phyloP scores from a whole-genome alignment of 2,888 invertebrate species.

The Orthosia gracilis region DNA sequence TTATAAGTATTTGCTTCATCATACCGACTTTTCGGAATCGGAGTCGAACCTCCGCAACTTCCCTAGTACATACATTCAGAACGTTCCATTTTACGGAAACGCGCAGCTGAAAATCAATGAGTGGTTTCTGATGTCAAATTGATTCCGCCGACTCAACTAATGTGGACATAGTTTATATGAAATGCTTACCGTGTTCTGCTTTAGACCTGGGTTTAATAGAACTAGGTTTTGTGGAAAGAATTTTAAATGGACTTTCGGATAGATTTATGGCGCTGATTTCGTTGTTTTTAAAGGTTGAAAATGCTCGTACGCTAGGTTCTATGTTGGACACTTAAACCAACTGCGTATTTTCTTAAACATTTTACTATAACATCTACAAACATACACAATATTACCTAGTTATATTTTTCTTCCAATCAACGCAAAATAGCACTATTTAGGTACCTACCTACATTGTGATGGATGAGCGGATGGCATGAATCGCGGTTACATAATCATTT shows the following conservation, averaged over 20 bases:
- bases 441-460: too few species aligned
- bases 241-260: constrained; percentile 14
- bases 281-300: background rate
- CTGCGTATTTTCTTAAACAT: background rate
- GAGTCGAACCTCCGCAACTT: too few species aligned
- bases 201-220: constrained; percentile 13
- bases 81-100: constrained; percentile 46
- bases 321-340: background rate
- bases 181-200: constrained; percentile 42
- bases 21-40: too few species aligned
- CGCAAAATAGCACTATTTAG: too few species aligned
- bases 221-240: constrained; percentile 8
- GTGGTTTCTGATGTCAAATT: constrained; percentile 67
- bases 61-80: constrained; percentile 17
- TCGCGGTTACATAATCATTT: too few species aligned
- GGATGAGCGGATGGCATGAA: too few species aligned
- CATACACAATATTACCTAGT: too few species aligned
- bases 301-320: background rate
- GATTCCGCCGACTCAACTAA: constrained; percentile 60
- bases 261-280: constrained; percentile 20
- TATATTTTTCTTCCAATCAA: too few species aligned
- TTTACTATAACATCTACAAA: background rate
- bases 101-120: constrained; percentile 56
- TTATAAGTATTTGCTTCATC: too few species aligned
- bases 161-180: constrained; percentile 52